These are phyloP conservation scores for Oeneis ivallda DNA, from an alignment of 2,888 invertebrate species.

Conservation along the genomic window DNA sequence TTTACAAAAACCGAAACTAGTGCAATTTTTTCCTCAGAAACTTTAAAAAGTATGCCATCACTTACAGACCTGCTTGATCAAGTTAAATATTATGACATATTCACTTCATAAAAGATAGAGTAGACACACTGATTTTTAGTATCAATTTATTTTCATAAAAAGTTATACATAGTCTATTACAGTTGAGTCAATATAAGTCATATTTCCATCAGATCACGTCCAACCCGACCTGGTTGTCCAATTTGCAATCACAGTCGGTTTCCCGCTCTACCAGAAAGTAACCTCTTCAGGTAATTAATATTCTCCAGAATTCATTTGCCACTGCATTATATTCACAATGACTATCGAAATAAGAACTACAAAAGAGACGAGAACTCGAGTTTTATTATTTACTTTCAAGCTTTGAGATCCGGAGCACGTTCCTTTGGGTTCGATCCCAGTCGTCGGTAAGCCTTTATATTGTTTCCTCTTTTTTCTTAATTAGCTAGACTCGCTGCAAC, in stretches of 20 bases:
- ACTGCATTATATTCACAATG: not conserved
- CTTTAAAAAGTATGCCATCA: too few species aligned
- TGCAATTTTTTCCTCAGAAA: too few species aligned
- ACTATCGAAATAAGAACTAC: not conserved
- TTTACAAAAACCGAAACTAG: too few species aligned
- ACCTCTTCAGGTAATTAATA: constrained; percentile 18
- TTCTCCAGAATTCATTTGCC: constrained; percentile 6
- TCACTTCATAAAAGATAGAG: too few species aligned
- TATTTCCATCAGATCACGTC: constrained; percentile 11
- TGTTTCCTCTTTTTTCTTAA: constrained; percentile 59
- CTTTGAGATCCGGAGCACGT: constrained; percentile 57
- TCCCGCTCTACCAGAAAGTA: constrained; percentile 15
- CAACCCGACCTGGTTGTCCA: not conserved
- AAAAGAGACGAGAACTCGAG: not conserved
- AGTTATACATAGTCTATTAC: too few species aligned
- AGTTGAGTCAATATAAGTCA: not conserved
- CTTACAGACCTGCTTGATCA: too few species aligned
- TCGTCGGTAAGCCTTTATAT: constrained; percentile 49
- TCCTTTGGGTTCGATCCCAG: constrained; percentile 46
- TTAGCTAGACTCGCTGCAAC: constrained; percentile 50
- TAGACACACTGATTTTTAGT: too few species aligned
- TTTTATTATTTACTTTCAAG: constrained; percentile 50
- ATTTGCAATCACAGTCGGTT: constrained; percentile 13
- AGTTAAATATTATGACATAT: too few species aligned
- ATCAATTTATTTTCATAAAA: too few species aligned